Base-by-base conservation (phyloP, 2,797 vertebrate species). In the Mormyrus hasselquistii region DNA sequence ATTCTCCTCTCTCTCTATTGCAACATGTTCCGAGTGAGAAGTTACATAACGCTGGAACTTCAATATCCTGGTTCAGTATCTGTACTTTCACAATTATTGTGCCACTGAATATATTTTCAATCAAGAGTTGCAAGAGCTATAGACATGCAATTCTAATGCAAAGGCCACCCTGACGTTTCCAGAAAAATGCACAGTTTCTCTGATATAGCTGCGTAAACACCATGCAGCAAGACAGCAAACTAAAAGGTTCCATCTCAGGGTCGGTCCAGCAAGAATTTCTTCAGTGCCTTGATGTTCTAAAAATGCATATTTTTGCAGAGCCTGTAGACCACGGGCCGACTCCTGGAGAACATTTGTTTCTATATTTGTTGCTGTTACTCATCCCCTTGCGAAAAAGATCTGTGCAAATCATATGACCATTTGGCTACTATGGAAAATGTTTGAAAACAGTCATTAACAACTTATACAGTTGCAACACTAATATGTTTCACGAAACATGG, bases 61-160 rank as follows among this genome's bases (percentile, higher is more conserved):
- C 50, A 22, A 2, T 84, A 50, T 29, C 19, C 22, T 87, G 44
- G 16, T 57, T 65, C 86, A 65, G 29, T 87, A n/a, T 87, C 38
- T 87, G 57, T 69, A 65, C 38, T 87, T 86, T 86, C 47, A 86
- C 83, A 86, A 53, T 50, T 50, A 87, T 19, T 55, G 87, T 50
- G 47, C 52, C 65, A 19, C 55, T 62, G 47, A 52, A 12, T 76
- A n/a, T 87, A 53, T 55, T 34, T 34, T 79, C 44, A 50, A 52
- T 29, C 22, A 59, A 19, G 7, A 79, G 16, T 9, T 19, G 16
- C 73, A n/a, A 19, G 38, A 47, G 41, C 34, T n/a, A n/a, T 79
- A 79, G 73, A n/a, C 38, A 47, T 41, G 38, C 73, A 7, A 44
- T 79, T 44, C 41, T 79, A 9, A 59, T n/a, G 38, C 2, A 44